Evolutionary conservation across 2,888 invertebrate genomes (phyloP), one percentile per base, ranked within the genome.

Genomic region (Drosophila formosana): DNA sequence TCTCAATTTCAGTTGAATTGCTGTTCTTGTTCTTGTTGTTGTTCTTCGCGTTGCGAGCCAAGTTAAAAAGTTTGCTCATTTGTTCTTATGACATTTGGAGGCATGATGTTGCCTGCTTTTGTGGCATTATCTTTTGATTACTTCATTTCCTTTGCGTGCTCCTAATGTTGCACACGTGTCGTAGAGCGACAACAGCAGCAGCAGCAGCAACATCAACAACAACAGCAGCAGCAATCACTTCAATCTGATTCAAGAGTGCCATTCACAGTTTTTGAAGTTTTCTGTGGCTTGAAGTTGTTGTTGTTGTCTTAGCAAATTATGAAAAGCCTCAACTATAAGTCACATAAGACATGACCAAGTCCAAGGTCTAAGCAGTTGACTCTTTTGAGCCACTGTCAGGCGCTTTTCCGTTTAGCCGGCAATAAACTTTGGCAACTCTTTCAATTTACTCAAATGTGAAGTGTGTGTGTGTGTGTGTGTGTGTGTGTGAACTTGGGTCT

Each of bases 91-190:
- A 64, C 69, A 76, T 66, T 68, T 51, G 57, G 56, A 49, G 52
- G 61, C 66, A 62, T 72, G 58, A 72, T 53, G 60, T 60, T 56
- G 74, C 25, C 55, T 63, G 56, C 58, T 61, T 71, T 72, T 85
- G 88, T 66, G 80, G 69, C 88, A 88, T 88, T 83, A 86, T 88
- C 89, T 80, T 88, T 76, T 88, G 82, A 88, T 88, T 84, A 87
- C 78, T 88, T 75, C 78, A 78, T 80, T 83, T 88, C 72, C 81
- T 70, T 61, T 55, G 47, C 34, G 34, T 61, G 28, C 52, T 53
- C 57, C 61, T 71, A 79, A 76, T 75, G 65, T 45, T 52, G 66
- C 76, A 72, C 85, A 76, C 82, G 82, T 81, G 82, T 75, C 68
- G 50, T 45, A 45, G 45, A 23, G 30, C 25, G 45, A 2, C n/a